Evolutionary conservation across 2,797 vertebrate genomes (phyloP), one percentile per base, ranked within the genome.

Genomic region (Echeneis naucrates): DNA sequence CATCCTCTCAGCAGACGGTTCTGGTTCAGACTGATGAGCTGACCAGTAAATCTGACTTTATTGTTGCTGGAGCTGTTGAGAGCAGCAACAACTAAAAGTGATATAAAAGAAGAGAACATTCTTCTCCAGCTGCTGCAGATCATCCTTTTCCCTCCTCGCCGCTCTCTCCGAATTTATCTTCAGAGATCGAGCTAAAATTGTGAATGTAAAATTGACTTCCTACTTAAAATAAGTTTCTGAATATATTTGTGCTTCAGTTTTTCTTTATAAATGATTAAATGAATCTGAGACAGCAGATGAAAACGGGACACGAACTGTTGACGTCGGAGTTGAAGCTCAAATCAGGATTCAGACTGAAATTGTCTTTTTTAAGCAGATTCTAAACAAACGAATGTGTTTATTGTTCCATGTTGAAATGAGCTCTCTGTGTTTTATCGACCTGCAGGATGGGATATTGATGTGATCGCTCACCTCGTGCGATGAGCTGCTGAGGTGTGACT

Each of bases 361-460:
- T n/a, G n/a, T n/a, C n/a, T n/a, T n/a, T n/a, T n/a, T n/a, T n/a
- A n/a, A n/a, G n/a, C n/a, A n/a, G n/a, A n/a, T n/a, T n/a, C n/a
- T n/a, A n/a, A n/a, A n/a, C n/a, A n/a, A n/a, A 67, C 71, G 3
- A 63, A 78, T 74, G 24, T 4, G 55, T 74, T 24, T 24, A 44
- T 67, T 61, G 32, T 16, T 56, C 65, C 33, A 51, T 61, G 65
- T 78, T 69, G 21, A 75, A 77, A 70, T 61, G 50, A 78, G n/a
- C n/a, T n/a, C n/a, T n/a, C n/a, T n/a, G 68, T 71, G 23, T 83
- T 92, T 91, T 26, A 81, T 90, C 87, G 86, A 68, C 71, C 71
- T 72, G 83, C 71, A 86, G 77, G 84, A 86, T 75, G 75, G 75
- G 65, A 53, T 82, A 90, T 92, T 27, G 89, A 92, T 84, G 87